Base-by-base conservation (phyloP, 2,888 invertebrate species). In the Limenitis camilla region DNA sequence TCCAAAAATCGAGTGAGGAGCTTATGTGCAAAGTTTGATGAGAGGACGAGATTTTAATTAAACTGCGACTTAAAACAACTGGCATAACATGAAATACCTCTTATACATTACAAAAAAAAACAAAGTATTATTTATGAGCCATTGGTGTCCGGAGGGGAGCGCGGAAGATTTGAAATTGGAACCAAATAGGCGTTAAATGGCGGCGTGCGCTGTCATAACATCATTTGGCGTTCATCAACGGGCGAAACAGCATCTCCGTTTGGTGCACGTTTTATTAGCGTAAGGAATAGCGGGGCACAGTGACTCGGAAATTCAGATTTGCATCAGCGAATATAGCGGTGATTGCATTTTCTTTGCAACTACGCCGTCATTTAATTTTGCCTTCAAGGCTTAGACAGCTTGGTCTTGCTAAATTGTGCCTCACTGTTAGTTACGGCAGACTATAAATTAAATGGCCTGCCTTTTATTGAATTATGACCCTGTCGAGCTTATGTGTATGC, bases 131-230 rank as follows among this genome's bases (percentile, higher is more conserved):
- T 84, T 74, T 75, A 77, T 76, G 74, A 73, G 69, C 74, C 68
- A 71, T 76, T 85, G 76, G 72, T 81, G 84, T 72, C 81, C 81
- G 81, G 80, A 76, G 74, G 79, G 85, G 84, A 79, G 81, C 81
- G 85, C 87, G 81, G 72, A 72, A 84, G 80, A 87, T 88, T 89
- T 88, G 89, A 86, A 82, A 85, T 87, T 88, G 88, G 87, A 89
- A 82, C 84, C 90, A 90, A 90, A 90, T 90, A 90, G 89, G 90
- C 90, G 90, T 90, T 90, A 90, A 90, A 90, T 90, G 89, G 89
- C 89, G 88, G 85, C 88, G 84, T 79, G 80, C 82, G 81, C 79
- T 83, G 82, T 84, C 81, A 85, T 86, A 87, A 87, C 86, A 74
- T 82, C 82, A 83, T 87, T 87, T 86, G 81, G 76, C 83, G 84